Conservation (phyloP, 2,113 vertebrate species). For the Pitta sordida region DNA sequence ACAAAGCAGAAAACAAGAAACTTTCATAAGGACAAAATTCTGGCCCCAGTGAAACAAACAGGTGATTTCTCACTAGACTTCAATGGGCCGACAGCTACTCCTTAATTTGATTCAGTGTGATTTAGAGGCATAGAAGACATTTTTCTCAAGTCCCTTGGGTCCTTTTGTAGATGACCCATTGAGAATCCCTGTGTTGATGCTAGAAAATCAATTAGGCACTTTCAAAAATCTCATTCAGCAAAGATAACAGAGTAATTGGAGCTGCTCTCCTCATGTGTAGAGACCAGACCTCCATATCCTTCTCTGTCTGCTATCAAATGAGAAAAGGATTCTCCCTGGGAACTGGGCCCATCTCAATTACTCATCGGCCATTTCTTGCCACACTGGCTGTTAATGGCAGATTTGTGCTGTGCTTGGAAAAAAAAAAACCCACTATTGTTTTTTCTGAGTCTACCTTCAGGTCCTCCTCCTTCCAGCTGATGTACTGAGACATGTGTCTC, state of each 20-base stretch:
- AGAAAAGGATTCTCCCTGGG: background rate
- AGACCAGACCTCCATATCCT: background rate
- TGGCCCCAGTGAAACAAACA: background rate
- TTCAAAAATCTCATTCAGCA: background rate
- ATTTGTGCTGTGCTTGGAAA: background rate
- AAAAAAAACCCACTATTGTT: background rate
- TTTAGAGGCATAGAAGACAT: background rate
- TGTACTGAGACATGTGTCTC: accelerated
- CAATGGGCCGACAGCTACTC: background rate
- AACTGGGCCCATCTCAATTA: background rate
- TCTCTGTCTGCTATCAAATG: background rate
- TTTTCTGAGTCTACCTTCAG: background rate
- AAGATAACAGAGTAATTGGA: background rate
- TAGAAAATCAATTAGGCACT: background rate
- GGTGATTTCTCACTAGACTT: background rate
- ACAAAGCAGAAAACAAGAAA: background rate
- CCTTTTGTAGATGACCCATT: background rate
- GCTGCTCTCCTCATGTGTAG: background rate
- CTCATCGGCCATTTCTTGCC: background rate
- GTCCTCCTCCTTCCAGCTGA: background rate
- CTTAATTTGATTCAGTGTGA: background rate
- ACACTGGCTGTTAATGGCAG: background rate
- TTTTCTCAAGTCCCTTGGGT: background rate
- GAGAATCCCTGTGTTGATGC: background rate
- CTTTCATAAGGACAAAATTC: background rate